These are phyloP conservation scores for Thalassaphorura encarpata DNA, from an alignment of 1,140 invertebrate genomes.

Conservation along the genomic window DNA sequence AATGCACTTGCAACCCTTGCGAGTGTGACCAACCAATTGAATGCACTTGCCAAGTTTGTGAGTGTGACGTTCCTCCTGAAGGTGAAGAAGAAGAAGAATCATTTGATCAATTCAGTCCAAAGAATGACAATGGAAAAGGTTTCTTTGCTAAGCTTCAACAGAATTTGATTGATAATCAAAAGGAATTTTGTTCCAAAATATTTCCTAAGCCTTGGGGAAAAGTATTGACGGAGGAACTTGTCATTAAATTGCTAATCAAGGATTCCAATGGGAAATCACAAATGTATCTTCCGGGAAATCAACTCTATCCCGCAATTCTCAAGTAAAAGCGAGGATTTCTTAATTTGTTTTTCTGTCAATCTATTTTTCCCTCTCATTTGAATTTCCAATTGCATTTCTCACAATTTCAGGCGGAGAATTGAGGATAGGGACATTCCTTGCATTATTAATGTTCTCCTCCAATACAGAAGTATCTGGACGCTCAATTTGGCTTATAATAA, in stretches of 20 bases:
- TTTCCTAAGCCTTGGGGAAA: not conserved
- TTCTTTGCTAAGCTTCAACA: not conserved
- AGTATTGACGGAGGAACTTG: not conserved
- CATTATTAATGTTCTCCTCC: not conserved
- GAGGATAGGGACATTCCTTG: not conserved
- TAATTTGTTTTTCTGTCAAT: too few species aligned
- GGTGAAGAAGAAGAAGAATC: not conserved
- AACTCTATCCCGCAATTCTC: not conserved
- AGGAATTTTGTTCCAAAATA: not conserved
- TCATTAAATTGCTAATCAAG: not conserved
- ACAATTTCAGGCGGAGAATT: not conserved
- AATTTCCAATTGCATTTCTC: not conserved
- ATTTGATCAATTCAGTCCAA: not conserved
- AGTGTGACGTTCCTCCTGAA: not conserved
- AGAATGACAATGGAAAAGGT: not conserved
- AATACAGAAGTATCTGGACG: not conserved
- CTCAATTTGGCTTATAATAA: slow-evolving; percentile 15
- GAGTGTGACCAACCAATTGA: too few species aligned
- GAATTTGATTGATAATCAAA: not conserved
- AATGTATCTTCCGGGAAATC: not conserved
- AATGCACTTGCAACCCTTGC: too few species aligned
- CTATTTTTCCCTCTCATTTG: too few species aligned
- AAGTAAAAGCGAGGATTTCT: not conserved
- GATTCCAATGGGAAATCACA: not conserved
- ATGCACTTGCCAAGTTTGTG: not conserved